Percentiles rank a stretch among this genome's conserved stretches.
Evolutionary conservation across 2,888 invertebrate genomes (phyloP).

Genomic region (Dichetophora obliterata): DNA sequence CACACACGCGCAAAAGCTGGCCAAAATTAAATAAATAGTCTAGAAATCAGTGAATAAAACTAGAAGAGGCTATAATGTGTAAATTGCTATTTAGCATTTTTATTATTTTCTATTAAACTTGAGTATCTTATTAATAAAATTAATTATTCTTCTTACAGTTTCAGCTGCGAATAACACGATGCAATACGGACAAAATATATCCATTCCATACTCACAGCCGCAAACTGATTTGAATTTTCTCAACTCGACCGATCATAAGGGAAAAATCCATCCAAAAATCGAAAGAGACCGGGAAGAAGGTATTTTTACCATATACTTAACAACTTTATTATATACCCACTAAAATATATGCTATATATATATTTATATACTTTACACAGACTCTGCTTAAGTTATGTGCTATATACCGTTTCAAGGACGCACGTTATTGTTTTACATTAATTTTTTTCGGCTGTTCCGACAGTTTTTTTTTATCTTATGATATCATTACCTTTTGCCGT

Average conservation of each 20-base stretch:
- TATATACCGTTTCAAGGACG: constrained; percentile 46
- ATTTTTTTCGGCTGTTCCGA: constrained; percentile 39
- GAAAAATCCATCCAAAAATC: constrained; percentile 70
- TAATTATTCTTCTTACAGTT: constrained; percentile 53
- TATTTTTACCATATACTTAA: constrained; percentile 51
- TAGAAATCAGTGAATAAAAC: background rate
- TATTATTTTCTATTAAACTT: background rate
- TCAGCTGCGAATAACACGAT: constrained; percentile 68
- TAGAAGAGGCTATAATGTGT: background rate
- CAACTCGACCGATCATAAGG: constrained; percentile 69
- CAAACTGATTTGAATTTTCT: constrained; percentile 70
- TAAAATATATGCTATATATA: background rate
- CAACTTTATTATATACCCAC: constrained; percentile 16
- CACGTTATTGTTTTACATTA: constrained; percentile 44
- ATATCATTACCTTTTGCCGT: constrained; percentile 24
- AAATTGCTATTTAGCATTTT: background rate
- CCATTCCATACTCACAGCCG: constrained; percentile 70
- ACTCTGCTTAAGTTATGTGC: constrained; percentile 26
- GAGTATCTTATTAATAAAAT: background rate
- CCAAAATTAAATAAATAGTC: background rate
- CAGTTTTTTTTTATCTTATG: constrained; percentile 19
- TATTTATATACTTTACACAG: background rate
- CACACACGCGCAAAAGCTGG: background rate
- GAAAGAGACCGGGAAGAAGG: constrained; percentile 71
- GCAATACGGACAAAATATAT: constrained; percentile 71